phyloP scores from a whole-genome alignment of 2,888 invertebrate genomes.

The Acanthosoma haemorrhoidale region DNA sequence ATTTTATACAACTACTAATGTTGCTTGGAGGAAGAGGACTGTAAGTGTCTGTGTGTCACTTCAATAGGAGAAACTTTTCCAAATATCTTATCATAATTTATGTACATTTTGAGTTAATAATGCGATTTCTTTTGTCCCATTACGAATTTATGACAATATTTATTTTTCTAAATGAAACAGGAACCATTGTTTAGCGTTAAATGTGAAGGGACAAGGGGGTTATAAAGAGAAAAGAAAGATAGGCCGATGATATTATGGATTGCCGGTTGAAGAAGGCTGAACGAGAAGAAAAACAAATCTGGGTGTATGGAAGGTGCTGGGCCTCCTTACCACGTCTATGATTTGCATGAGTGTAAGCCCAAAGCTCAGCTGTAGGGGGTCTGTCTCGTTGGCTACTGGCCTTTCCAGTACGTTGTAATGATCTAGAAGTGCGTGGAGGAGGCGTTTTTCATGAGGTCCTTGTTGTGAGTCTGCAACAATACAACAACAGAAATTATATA shows the following conservation, averaged over 20 bases:
- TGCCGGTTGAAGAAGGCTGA: no score
- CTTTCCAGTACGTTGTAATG: constrained; percentile 91
- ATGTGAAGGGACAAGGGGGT: no score
- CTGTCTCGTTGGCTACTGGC: constrained; percentile 92
- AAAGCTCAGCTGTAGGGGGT: constrained; percentile 90
- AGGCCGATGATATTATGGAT: no score
- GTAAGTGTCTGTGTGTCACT: constrained; percentile 18
- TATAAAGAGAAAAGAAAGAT: no score
- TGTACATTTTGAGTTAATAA: no score
- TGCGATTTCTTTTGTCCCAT: no score
- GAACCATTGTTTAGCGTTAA: no score
- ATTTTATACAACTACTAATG: constrained; percentile 28
- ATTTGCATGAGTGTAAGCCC: constrained; percentile 96
- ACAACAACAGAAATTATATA: no score
- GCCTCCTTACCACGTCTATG: constrained; percentile 84
- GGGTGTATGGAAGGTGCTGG: not conserved
- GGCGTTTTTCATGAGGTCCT: constrained; percentile 63
- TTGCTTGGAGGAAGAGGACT: not conserved
- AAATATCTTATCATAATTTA: no score
- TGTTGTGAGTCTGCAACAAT: constrained; percentile 19
- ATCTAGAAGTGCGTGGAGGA: constrained; percentile 85
- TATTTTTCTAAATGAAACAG: no score
- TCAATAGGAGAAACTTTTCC: no score
- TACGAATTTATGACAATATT: no score
- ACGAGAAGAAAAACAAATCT: not conserved